Percentiles rank a stretch among this genome's conserved stretches.
Conservation (phyloP, 1,140 invertebrate genomes). For the Epicauta chinensis region DNA sequence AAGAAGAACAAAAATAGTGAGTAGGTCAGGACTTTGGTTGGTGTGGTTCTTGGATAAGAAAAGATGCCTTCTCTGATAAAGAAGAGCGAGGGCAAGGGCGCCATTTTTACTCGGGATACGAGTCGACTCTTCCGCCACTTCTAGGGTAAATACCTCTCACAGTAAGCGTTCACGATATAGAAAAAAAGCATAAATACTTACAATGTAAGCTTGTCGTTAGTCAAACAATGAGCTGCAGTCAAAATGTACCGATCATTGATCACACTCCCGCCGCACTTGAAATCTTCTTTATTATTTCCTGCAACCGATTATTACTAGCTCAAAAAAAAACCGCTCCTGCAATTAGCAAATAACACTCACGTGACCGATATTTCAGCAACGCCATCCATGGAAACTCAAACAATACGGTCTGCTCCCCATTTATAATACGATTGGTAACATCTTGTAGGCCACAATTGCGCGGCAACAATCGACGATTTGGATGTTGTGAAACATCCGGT, state of each 20-base stretch:
- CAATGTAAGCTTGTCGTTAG: conserved; percentile 42
- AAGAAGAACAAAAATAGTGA: no score
- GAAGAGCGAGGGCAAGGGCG: no score
- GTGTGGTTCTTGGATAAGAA: no score
- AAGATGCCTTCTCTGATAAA: no score
- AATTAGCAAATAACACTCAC: conserved; percentile 26
- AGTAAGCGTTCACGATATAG: no score
- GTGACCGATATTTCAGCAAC: conserved; percentile 48
- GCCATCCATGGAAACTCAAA: conserved; percentile 65
- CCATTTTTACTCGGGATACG: no score
- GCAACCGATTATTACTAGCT: not conserved
- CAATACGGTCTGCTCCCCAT: conserved; percentile 51
- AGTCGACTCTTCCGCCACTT: no score
- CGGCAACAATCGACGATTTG: conserved; percentile 47
- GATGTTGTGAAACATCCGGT: conserved; percentile 48
- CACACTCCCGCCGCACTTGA: conserved; percentile 58
- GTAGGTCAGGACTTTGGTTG: no score
- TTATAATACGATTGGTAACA: conserved; percentile 45
- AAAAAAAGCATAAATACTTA: conserved; percentile 29
- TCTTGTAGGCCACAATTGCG: conserved; percentile 41
- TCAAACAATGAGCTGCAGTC: conserved; percentile 65
- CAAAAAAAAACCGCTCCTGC: no score
- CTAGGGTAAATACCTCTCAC: no score
- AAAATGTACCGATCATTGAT: conserved; percentile 60
- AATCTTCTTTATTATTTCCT: conserved; percentile 30